Evolutionary conservation across 1,140 invertebrate species (phyloP), one percentile per base, ranked within the genome.

Genomic region (Rhyzopertha dominica): DNA sequence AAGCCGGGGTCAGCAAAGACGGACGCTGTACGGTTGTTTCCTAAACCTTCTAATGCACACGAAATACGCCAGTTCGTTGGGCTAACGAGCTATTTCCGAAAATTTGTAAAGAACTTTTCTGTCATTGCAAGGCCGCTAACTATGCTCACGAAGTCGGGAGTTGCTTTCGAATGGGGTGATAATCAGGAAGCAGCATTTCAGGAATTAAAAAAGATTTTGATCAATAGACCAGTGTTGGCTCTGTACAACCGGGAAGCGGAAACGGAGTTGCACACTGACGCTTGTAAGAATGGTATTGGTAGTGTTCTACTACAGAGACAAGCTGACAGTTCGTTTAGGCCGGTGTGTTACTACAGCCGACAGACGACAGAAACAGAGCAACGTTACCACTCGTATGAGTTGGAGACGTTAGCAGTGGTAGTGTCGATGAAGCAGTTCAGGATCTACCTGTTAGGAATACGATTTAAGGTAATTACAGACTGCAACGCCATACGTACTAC

Each of bases 321-420:
- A 17, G 9, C 25, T 4, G 46, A 58, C 54, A 30, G 36, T 16
- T 13, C 48, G 43, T 36, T 54, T 16, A 58, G 63, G 47, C 57
- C 59, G 1, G 56, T 69, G 1, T 47, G 42, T 22, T 67, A 66
- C 37, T 66, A 51, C 25, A 63, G 51, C 24, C 32, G 47, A 19
- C 53, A 45, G 30, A 67, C 62, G 5, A 53, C 53, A 4, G 26
- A 41, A 3, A 48, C 40, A 17, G 50, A 62, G 45, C 4, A 28
- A 10, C 46, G 52, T 24, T 63, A 68, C 52, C 60, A 67, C 49
- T 65, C 60, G 0, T 67, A 64, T 29, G 64, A 68, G 17, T 23
- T 66, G 1, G 62, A 70, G 20, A 65, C 61, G 0, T 19, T 71
- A 2, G 65, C 62, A 1, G 59, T 69, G 0, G 59, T 67, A n/a